Conservation (phyloP, 2,113 vertebrate genomes). For the Scopus umbretta region DNA sequence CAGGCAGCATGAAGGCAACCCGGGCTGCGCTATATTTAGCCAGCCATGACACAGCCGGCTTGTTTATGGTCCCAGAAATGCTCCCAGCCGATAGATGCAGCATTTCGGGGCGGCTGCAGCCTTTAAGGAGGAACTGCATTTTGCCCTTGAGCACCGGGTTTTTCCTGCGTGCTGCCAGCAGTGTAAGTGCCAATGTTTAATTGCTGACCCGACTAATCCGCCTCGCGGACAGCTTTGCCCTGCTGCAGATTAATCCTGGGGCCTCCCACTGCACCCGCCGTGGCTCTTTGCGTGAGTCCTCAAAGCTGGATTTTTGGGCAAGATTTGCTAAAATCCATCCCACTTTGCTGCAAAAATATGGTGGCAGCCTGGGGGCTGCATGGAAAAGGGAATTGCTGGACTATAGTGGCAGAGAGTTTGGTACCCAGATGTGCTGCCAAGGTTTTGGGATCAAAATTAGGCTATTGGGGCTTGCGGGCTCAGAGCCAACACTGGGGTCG, state of each 20-base stretch:
- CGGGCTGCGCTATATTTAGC: conserved; percentile 59
- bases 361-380: accelerated
- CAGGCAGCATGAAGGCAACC: background rate
- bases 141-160: conserved; percentile 16
- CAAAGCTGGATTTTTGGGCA: background rate
- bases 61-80: background rate
- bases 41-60: background rate
- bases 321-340: background rate
- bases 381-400: background rate
- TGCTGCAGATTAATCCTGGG: background rate
- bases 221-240: background rate
- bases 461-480: accelerated
- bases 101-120: background rate
- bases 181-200: background rate
- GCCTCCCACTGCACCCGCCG: background rate
- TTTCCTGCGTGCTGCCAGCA: background rate
- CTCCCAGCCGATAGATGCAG: background rate
- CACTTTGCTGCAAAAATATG: background rate
- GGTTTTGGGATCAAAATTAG: background rate
- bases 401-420: accelerated
- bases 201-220: background rate
- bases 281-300: background rate
- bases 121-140: background rate
- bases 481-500: accelerated
- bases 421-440: accelerated